Percentiles rank a stretch among this genome's conserved stretches.
Evolutionary conservation across 2,113 vertebrate genomes (phyloP).

Genomic region (Cettia cetti): DNA sequence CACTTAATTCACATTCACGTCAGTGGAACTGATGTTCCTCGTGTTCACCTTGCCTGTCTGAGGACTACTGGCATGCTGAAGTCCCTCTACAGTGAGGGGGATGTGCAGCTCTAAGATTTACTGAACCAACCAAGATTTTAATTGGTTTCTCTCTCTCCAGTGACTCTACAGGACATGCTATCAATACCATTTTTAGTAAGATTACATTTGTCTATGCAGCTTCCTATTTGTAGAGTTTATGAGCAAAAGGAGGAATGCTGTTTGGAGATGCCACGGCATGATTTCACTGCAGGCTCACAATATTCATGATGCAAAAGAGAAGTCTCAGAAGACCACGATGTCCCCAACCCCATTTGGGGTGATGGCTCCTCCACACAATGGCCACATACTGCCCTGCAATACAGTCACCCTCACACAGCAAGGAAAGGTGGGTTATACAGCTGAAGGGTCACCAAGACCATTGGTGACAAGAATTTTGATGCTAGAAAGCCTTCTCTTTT

Average conservation of each 20-base stretch:
- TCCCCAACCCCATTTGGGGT: not conserved
- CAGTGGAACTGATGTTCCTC: not conserved
- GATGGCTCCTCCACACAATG: not conserved
- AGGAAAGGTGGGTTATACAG: not conserved
- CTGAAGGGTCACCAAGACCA: not conserved
- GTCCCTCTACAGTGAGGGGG: not conserved
- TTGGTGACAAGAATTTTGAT: fast-evolving
- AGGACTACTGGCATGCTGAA: not conserved
- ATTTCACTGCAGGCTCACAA: not conserved
- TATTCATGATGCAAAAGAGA: not conserved
- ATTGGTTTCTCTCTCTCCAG: not conserved
- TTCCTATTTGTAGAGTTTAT: not conserved
- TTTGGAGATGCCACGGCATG: not conserved
- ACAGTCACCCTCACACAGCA: not conserved
- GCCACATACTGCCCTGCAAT: not conserved
- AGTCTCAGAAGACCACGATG: not conserved
- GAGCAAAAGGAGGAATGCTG: not conserved
- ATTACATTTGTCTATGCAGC: not conserved
- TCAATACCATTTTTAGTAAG: not conserved
- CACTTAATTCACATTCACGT: not conserved
- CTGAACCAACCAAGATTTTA: not conserved
- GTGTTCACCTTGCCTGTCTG: not conserved
- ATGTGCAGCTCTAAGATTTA: not conserved
- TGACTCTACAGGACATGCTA: not conserved
- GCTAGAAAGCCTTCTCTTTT: not conserved